Evolutionary conservation across 2,888 invertebrate genomes (phyloP).

Genomic region (Panopea generosa): DNA sequence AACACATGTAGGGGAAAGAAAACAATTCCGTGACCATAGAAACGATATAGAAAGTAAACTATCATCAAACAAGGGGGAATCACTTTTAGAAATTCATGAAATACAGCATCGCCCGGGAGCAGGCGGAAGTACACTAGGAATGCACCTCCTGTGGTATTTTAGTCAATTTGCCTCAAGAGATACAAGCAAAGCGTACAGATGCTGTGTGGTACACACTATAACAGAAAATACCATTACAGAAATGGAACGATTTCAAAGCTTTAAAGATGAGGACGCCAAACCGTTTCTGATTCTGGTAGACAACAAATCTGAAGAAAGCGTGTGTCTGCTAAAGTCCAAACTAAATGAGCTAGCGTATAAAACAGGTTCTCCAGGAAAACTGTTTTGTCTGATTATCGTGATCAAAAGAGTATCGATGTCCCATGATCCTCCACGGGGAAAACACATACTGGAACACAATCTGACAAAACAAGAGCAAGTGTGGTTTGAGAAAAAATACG

Average conservation of each 20-base stretch:
- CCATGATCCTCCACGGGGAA: slow-evolving; percentile 4
- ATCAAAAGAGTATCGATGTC: slow-evolving; percentile 35
- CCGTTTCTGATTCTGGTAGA: slow-evolving; percentile 36
- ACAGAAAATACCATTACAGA: slow-evolving; percentile 37
- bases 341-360: slow-evolving; percentile 36
- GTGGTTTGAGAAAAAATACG: slow-evolving; percentile 51
- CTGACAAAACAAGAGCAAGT: slow-evolving; percentile 22
- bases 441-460: slow-evolving; percentile 27
- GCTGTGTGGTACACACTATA: slow-evolving; percentile 34
- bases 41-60: neutral
- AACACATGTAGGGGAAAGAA: slow-evolving; percentile 23
- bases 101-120: slow-evolving; percentile 44
- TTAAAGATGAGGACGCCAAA: slow-evolving; percentile 27
- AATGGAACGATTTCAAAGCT: slow-evolving; percentile 26
- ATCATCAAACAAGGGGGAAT: neutral
- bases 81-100: slow-evolving; percentile 13
- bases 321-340: slow-evolving; percentile 9
- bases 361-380: slow-evolving; percentile 22
- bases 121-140: slow-evolving; percentile 39
- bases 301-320: slow-evolving; percentile 29
- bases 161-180: slow-evolving; percentile 24
- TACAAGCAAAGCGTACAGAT: slow-evolving; percentile 21
- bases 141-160: slow-evolving; percentile 36
- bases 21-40: slow-evolving; percentile 8
- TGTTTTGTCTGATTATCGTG: slow-evolving; percentile 38